Evolutionary conservation across 2,113 vertebrate genomes (phyloP).

Genomic region (Telmatochromis sp.): DNA sequence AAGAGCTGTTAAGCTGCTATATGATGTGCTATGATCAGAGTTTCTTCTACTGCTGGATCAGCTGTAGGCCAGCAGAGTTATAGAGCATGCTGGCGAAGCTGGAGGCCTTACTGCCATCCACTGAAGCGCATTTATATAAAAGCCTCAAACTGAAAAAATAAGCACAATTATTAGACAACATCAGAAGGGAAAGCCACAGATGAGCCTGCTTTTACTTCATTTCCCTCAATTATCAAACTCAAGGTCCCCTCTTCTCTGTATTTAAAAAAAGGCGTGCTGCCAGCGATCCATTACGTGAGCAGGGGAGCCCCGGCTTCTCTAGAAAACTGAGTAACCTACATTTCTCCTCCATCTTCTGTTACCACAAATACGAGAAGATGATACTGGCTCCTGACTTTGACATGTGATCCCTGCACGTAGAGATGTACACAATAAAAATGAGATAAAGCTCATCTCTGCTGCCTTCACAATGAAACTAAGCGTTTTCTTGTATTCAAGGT

Average conservation of each 20-base stretch:
- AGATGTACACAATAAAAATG: background rate
- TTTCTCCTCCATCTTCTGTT: conserved; percentile 1
- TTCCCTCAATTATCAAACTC: background rate
- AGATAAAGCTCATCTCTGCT: background rate
- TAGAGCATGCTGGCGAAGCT: rapidly evolving
- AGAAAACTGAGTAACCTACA: conserved; percentile 23
- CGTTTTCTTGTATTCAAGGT: background rate
- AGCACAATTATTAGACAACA: background rate
- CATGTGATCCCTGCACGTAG: background rate
- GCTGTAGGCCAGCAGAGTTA: background rate
- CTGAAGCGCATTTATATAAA: background rate
- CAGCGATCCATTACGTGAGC: background rate
- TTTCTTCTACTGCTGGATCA: rapidly evolving
- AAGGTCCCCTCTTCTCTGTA: background rate
- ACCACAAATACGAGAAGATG: background rate
- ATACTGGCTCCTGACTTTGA: background rate
- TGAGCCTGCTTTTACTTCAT: background rate
- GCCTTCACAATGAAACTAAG: background rate
- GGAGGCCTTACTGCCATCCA: background rate
- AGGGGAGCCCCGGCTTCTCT: background rate
- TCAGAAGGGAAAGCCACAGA: background rate
- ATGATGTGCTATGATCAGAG: background rate
- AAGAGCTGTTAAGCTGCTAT: background rate
- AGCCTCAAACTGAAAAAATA: background rate
- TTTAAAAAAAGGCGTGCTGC: background rate